Percentiles rank a stretch among this genome's conserved stretches.
Conservation (phyloP, 2,797 vertebrate genomes). For the Channa striata region DNA sequence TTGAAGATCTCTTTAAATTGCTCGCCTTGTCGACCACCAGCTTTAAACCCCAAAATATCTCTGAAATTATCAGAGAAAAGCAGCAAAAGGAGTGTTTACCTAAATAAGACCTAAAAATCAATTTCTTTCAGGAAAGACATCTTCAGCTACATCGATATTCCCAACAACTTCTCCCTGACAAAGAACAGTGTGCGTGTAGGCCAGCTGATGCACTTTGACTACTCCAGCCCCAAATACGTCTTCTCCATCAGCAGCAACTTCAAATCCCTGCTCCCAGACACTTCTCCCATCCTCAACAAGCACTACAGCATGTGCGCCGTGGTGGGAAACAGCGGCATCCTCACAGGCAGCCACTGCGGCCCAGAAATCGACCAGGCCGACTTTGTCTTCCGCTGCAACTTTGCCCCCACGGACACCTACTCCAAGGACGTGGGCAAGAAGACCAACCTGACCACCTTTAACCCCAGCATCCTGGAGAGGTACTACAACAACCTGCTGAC, state of each 20-base stretch:
- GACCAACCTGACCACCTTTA: conserved; percentile 98
- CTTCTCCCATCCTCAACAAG: conserved; percentile 92
- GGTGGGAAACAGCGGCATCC: conserved; percentile 97
- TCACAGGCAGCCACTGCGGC: conserved; percentile 95
- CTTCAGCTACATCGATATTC: conserved; percentile 92
- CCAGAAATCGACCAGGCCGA: conserved; percentile 94
- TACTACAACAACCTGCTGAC: conserved; percentile 99
- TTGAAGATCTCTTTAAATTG: not conserved
- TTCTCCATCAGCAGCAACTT: conserved; percentile 98
- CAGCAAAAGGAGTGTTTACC: not conserved
- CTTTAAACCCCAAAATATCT: not conserved
- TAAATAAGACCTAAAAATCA: not conserved
- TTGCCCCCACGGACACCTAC: conserved; percentile 95
- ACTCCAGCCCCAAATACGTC: conserved; percentile 98
- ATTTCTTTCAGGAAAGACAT: conserved; percentile 91
- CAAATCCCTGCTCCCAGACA: conserved; percentile 93
- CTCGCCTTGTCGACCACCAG: not conserved
- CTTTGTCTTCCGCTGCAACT: conserved; percentile 99
- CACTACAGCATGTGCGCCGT: conserved; percentile 95
- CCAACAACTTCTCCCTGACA: conserved; percentile 95
- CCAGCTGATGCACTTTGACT: conserved; percentile 99
- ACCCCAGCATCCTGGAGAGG: conserved; percentile 98
- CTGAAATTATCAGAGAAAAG: not conserved
- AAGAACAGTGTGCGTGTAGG: conserved; percentile 93
- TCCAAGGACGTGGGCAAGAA: conserved; percentile 94